Conservation (phyloP, 2,888 invertebrate genomes). For the Pediacus dermestoides region DNA sequence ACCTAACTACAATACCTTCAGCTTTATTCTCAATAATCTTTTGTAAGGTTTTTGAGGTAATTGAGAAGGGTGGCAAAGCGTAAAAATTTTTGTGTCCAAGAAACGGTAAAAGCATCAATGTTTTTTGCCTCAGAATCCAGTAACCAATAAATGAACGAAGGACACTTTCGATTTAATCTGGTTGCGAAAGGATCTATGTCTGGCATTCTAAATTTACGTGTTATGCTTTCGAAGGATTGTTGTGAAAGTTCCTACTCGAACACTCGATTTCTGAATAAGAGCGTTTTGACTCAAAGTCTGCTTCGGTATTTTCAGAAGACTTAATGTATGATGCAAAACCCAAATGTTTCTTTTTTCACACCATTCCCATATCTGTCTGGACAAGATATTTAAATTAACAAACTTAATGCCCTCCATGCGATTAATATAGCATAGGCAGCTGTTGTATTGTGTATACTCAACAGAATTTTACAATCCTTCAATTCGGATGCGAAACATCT, state of each 20-base stretch:
- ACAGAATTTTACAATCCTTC: conserved; percentile 14
- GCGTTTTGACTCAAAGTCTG: no score
- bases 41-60: conserved; percentile 29
- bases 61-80: conserved; percentile 26
- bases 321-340: conserved; percentile 4
- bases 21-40: conserved; percentile 36
- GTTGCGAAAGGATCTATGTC: conserved; percentile 33
- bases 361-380: conserved; percentile 22
- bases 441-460: conserved; percentile 20
- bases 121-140: conserved; percentile 24
- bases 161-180: conserved; percentile 29
- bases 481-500: conserved; percentile 18
- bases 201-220: no score
- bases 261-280: no score
- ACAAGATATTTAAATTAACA: conserved; percentile 2
- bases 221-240: no score
- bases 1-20: conserved; percentile 34
- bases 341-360: conserved; percentile 24
- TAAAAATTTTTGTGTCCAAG: conserved; percentile 16
- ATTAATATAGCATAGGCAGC: conserved; percentile 16
- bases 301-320: conserved; percentile 6
- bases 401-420: conserved; percentile 13
- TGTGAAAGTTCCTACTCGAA: no score
- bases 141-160: conserved; percentile 30
- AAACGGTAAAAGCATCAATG: conserved; percentile 32